These are phyloP conservation scores for Nerophis lumbriciformis DNA, from an alignment of 2,113 vertebrate species.

Conservation along the genomic window DNA sequence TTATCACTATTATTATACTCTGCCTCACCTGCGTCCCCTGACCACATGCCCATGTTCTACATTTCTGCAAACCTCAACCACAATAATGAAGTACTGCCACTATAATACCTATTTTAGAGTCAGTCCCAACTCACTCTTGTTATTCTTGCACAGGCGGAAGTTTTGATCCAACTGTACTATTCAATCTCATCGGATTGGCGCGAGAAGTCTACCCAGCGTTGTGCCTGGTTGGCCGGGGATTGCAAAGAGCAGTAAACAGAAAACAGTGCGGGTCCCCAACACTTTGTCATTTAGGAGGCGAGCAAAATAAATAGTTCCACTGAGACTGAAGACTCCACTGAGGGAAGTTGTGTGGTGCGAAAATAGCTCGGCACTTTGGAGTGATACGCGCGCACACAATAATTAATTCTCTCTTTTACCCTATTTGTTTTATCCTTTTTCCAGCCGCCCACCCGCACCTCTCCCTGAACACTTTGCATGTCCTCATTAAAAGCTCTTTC, in stretches of 20 bases:
- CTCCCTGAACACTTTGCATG: slow-evolving; percentile 24
- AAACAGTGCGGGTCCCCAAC: background rate
- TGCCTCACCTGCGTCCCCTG: no score
- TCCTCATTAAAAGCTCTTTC: slow-evolving; percentile 41
- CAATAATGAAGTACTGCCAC: no score
- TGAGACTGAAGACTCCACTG: slow-evolving; percentile 22
- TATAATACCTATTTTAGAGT: background rate
- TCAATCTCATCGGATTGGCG: background rate
- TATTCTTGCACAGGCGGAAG: background rate
- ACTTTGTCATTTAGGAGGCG: slow-evolving; percentile 6
- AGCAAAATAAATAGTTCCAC: slow-evolving; percentile 45
- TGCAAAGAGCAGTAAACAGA: background rate
- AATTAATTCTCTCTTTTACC: slow-evolving; percentile 38
- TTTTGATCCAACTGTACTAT: background rate
- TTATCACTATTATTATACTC: no score
- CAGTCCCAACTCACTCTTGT: background rate
- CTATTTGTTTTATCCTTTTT: slow-evolving; percentile 18
- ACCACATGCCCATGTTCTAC: no score
- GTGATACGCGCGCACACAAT: slow-evolving; percentile 34
- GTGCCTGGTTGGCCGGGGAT: no score
- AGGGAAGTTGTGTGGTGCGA: slow-evolving; percentile 35
- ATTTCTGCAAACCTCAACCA: no score
- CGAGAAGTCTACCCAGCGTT: background rate
- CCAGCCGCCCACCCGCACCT: background rate
- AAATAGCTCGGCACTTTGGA: slow-evolving; percentile 40